phyloP scores from a whole-genome alignment of 2,797 vertebrate species.

The Lates japonicus region DNA sequence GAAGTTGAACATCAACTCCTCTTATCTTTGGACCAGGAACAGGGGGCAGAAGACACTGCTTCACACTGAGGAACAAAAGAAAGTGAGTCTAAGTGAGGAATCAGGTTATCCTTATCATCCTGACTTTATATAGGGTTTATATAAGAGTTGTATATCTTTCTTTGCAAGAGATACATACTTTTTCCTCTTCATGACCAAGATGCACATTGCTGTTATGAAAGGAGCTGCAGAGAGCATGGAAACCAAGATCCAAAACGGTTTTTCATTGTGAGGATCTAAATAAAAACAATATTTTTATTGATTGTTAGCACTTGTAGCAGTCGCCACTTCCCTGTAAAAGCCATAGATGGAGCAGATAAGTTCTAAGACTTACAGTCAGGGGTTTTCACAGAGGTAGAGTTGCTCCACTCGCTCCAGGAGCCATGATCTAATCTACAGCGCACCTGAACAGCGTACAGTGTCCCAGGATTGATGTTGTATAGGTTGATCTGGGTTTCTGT shows the following conservation, averaged over 20 bases:
- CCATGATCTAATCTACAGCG: conserved; percentile 89
- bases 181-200: conserved; percentile 88
- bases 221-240: conserved; percentile 81
- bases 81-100: conserved; percentile 22
- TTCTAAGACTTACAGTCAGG: conserved; percentile 84
- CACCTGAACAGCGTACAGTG: conserved; percentile 86
- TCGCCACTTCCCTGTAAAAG: background rate
- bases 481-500: conserved; percentile 85
- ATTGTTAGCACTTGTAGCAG: background rate
- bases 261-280: conserved; percentile 84
- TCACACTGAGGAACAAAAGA: conserved; percentile 82
- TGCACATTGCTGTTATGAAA: conserved; percentile 83
- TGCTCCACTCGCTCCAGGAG: conserved; percentile 91
- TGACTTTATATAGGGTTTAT: background rate
- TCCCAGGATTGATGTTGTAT: conserved; percentile 84
- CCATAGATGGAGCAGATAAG: background rate
- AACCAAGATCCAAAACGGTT: conserved; percentile 85
- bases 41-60: conserved; percentile 89
- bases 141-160: background rate
- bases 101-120: background rate
- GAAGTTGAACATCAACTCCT: conserved; percentile 89
- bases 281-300: background rate
- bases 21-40: conserved; percentile 95
- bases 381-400: conserved; percentile 70
- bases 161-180: conserved; percentile 63